Conservation (phyloP, 2,888 invertebrate genomes). For the Lepidochrysops patricia region DNA sequence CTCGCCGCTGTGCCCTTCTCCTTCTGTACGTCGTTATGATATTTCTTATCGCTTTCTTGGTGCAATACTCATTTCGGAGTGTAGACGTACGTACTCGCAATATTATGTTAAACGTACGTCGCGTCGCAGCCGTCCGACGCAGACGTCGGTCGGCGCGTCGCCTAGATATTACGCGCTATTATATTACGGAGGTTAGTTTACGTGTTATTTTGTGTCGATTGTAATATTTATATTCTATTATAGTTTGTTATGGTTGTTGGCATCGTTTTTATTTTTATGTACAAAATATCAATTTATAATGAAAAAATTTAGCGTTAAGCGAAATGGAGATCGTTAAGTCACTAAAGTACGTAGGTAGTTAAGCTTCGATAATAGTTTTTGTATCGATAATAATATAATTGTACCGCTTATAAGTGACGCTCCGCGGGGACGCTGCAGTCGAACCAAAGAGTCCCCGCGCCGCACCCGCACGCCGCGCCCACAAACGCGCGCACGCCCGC, state of each 20-base stretch:
- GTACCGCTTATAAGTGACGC: slow-evolving; percentile 34
- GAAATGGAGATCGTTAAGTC: slow-evolving; percentile 30
- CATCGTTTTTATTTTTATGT: slow-evolving; percentile 67
- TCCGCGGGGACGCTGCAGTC: slow-evolving; percentile 32
- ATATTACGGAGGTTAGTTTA: slow-evolving; percentile 37
- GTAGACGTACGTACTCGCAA: slow-evolving; percentile 1
- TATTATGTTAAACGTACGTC: background rate
- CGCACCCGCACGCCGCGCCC: slow-evolving; percentile 31
- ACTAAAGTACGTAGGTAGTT: slow-evolving; percentile 26
- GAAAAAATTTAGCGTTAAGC: slow-evolving; percentile 59
- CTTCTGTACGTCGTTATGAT: background rate
- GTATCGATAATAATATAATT: slow-evolving; percentile 28
- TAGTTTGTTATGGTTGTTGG: slow-evolving; percentile 69
- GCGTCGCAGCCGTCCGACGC: background rate
- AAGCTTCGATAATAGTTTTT: slow-evolving; percentile 33
- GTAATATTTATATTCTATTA: slow-evolving; percentile 56
- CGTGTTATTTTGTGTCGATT: slow-evolving; percentile 62
- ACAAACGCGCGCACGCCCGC: slow-evolving; percentile 50
- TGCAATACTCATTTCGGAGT: slow-evolving; percentile 45
- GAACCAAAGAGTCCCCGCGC: slow-evolving; percentile 67
- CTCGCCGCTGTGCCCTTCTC: slow-evolving; percentile 20
- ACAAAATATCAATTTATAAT: slow-evolving; percentile 58
- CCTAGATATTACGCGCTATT: background rate
- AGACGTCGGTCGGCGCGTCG: no score
- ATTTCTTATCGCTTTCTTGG: slow-evolving; percentile 31